These are phyloP conservation scores for Lycodopsis pacificus DNA, from an alignment of 2,797 vertebrate species.

Conservation along the genomic window DNA sequence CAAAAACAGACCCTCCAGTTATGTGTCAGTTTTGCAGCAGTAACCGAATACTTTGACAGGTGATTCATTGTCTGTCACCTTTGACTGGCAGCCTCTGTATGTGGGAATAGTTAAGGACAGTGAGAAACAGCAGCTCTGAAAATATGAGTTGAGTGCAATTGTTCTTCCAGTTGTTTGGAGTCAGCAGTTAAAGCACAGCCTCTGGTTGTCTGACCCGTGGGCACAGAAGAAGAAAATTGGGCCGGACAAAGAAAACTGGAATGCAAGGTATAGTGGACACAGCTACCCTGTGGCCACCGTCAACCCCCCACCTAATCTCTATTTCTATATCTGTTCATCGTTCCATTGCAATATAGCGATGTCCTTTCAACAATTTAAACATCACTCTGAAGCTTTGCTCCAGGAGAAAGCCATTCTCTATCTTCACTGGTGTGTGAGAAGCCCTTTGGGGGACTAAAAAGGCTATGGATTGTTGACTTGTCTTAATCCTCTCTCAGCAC, in stretches of 20 bases:
- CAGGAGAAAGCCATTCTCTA: constrained; percentile 67
- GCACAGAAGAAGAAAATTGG: constrained; percentile 56
- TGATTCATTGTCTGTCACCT: constrained; percentile 62
- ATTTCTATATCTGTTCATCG: constrained; percentile 65
- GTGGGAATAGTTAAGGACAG: constrained; percentile 46
- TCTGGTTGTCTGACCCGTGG: constrained; percentile 28
- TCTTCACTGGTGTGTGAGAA: constrained; percentile 67
- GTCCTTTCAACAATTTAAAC: constrained; percentile 72
- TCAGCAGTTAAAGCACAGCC: constrained; percentile 42
- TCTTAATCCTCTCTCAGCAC: constrained; percentile 77
- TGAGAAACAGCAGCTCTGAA: constrained; percentile 47
- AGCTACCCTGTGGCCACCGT: constrained; percentile 33
- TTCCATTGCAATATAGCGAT: constrained; percentile 54
- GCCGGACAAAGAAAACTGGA: constrained; percentile 47
- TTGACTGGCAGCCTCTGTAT: constrained; percentile 51
- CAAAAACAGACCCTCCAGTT: constrained; percentile 21
- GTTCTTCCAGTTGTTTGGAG: constrained; percentile 42
- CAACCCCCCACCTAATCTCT: constrained; percentile 36
- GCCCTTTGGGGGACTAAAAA: constrained; percentile 70
- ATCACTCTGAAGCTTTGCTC: constrained; percentile 59
- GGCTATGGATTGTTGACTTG: constrained; percentile 78
- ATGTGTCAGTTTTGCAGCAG: constrained; percentile 35
- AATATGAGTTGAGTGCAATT: constrained; percentile 31
- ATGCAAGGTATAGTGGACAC: constrained; percentile 36
- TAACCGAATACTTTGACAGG: constrained; percentile 46